Evolutionary conservation across 2,888 invertebrate species (phyloP), one percentile per base, ranked within the genome.

Genomic region (Molanna angustata): DNA sequence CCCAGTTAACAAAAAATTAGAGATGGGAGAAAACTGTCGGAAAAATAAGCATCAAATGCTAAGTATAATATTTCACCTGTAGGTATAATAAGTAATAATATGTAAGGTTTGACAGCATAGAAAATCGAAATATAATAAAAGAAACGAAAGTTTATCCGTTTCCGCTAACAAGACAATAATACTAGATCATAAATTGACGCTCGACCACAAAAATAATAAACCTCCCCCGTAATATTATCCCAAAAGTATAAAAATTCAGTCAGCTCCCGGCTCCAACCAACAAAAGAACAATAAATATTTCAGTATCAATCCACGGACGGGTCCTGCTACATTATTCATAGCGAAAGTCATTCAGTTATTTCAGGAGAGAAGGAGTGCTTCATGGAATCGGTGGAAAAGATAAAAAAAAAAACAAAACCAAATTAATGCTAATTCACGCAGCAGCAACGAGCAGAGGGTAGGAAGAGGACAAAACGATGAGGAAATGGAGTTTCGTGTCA

Each of bases 221-320:
- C n/a, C n/a, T n/a, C n/a, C n/a, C 17, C n/a, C 18, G 18, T 18
- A n/a, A 18, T 18, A 9, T 20, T 11, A 37, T 47, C 39, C 47
- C n/a, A 31, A 22, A 22, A 18, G 33, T 16, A 49, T 35, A 44
- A 52, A 31, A 45, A 39, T 45, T 27, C 47, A n/a, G 19, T 20
- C 13, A 14, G 39, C n/a, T 21, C 16, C 9, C 31, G 22, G 37
- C 18, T 40, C 16, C 35, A n/a, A n/a, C n/a, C n/a, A n/a, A n/a
- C 43, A 37, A 33, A 46, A 43, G 49, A 53, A 52, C 58, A 49
- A 58, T 58, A 58, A 58, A 58, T 58, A 58, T 58, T 58, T 55
- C 58, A 58, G 55, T 54, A 54, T 55, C 58, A 49, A 52, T 58
- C 52, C 50, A 49, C 49, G 47, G 52, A 54, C 47, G 53, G 50